These are phyloP conservation scores for Thaleichthys pacificus DNA, from an alignment of 2,797 vertebrate species.

Conservation along the genomic window DNA sequence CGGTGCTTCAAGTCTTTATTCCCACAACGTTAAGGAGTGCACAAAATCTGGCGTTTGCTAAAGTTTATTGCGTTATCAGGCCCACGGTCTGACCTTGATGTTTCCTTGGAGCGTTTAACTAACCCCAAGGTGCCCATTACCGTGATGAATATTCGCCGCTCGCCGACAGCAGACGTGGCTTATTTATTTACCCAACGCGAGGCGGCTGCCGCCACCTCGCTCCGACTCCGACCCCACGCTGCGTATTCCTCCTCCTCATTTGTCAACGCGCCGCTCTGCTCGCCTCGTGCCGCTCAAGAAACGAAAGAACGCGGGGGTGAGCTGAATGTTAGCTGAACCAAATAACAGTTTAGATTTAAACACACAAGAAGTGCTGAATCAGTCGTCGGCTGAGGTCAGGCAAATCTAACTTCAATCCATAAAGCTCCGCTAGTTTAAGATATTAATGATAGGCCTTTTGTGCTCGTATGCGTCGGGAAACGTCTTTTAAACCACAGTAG, in stretches of 20 bases:
- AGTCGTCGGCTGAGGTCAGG: background rate
- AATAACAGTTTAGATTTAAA: constrained; percentile 24
- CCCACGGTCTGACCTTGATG: constrained; percentile 77
- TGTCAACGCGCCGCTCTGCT: constrained; percentile 69
- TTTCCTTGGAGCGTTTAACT: constrained; percentile 82
- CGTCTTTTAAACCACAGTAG: too few species aligned
- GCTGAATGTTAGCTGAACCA: constrained; percentile 35
- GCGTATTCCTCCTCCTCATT: constrained; percentile 63
- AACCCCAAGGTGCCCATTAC: constrained; percentile 82
- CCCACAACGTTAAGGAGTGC: constrained; percentile 55
- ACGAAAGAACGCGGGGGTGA: constrained; percentile 22
- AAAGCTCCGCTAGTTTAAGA: background rate
- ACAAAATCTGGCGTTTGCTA: constrained; percentile 66
- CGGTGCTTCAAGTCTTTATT: constrained; percentile 50
- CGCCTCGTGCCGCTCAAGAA: constrained; percentile 36
- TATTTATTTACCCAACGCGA: constrained; percentile 79
- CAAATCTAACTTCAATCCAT: background rate
- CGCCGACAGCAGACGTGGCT: constrained; percentile 66
- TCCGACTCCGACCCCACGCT: constrained; percentile 55
- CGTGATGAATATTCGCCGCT: constrained; percentile 74
- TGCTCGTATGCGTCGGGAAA: too few species aligned
- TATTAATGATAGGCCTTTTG: background rate
- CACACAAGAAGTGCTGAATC: background rate
- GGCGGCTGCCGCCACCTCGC: constrained; percentile 68
- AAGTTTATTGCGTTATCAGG: constrained; percentile 75